Percentiles rank a stretch among this genome's conserved stretches.
Conservation (phyloP, 2,888 invertebrate species). For the Empis livida region DNA sequence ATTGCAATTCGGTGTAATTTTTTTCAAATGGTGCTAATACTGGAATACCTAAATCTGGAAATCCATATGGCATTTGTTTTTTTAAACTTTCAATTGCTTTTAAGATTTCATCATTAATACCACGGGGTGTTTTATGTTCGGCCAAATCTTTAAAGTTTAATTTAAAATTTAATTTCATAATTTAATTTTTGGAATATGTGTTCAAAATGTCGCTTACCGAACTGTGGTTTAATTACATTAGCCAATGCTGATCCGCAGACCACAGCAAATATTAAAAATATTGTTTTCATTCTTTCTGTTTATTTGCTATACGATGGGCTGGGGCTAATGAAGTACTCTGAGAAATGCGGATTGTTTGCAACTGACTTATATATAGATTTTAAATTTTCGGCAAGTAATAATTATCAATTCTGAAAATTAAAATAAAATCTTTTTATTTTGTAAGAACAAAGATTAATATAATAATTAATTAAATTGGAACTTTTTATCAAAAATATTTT, state of each 20-base stretch:
- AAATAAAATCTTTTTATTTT: too few relatives aligned
- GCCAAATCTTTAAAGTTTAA: not conserved
- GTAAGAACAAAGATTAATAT: too few relatives aligned
- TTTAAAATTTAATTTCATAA: not conserved
- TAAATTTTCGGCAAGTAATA: too few relatives aligned
- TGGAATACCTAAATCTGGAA: constrained; percentile 21
- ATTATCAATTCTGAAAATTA: too few relatives aligned
- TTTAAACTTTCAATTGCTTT: constrained; percentile 25
- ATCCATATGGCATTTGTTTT: constrained; percentile 29
- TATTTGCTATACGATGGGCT: not conserved
- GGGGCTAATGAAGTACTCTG: too few relatives aligned
- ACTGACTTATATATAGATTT: too few relatives aligned
- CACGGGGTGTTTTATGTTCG: not conserved
- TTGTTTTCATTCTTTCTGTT: not conserved
- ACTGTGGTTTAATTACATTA: not conserved
- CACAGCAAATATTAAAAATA: not conserved
- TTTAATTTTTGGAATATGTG: not conserved
- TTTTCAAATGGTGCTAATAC: constrained; percentile 22
- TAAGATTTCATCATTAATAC: constrained; percentile 24
- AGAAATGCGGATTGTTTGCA: too few relatives aligned
- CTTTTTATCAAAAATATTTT: too few relatives aligned
- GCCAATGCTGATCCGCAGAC: not conserved
- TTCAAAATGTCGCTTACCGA: too few relatives aligned
- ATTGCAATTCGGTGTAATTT: constrained; percentile 14
- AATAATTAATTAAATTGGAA: too few relatives aligned